Base-by-base conservation (phyloP, 2,888 invertebrate genomes). In the Erebia aethiops region DNA sequence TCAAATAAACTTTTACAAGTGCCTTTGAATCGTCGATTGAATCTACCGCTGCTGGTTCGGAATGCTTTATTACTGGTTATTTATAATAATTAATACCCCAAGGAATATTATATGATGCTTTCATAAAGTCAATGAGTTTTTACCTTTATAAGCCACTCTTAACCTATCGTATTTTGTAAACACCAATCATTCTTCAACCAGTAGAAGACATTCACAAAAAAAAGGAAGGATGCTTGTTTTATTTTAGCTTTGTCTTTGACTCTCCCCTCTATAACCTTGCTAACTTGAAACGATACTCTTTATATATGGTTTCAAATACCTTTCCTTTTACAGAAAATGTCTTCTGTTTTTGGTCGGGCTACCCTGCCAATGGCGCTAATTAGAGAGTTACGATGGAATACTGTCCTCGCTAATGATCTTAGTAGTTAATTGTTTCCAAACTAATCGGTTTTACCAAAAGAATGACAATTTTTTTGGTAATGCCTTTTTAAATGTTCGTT, bases 351-450 rank as follows among this genome's bases (percentile, higher is more conserved):
- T 35, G 18, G 66, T 43, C 66, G 58, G 41, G 57, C 56, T 66
- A 63, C n/a, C 26, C 52, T n/a, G 71, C 21, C 63, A 26, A 21
- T 52, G 66, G 57, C 60, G 67, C 64, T 67, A 69, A 72, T 72
- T 67, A 57, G 46, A 16, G 35, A 43, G 62, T 26, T 14, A 26
- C 35, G 52, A 35, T 16, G 46, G 56, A 21, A 54, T 67, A 69
- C 67, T 70, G 73, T 72, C 64, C 51, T 56, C 49, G 67, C 69
- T 75, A 67, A 72, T 67, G 67, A 64, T 64, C 67, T 72, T 62
- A 72, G 58, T 35, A 16, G 52, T 54, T 72, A 74, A 72, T 67
- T 70, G 72, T 71, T 67, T 52, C 9, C 54, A 62, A 71, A 67
- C 67, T 75, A 72, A 69, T 72, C 62, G 62, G 57, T 26, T 58